Evolutionary conservation across 2,113 vertebrate genomes (phyloP).

Genomic region (Probosciger aterrimus): DNA sequence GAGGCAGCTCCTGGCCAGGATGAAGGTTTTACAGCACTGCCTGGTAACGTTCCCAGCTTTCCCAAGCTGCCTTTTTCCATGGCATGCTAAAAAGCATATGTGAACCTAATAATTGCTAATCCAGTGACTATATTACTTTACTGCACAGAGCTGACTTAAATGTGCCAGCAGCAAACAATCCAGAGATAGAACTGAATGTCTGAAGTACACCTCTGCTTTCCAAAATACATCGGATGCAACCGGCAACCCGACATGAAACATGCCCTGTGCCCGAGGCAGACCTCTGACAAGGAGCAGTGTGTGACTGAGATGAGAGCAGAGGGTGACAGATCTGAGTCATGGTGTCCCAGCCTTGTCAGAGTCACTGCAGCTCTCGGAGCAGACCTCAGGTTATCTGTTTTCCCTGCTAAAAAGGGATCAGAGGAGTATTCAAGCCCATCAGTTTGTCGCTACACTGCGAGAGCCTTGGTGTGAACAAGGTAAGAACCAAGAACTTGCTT

Average conservation of each 20-base stretch:
- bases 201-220: background rate
- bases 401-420: background rate
- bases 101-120: background rate
- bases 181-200: fast-evolving
- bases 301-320: background rate
- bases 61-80: background rate
- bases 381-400: background rate
- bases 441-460: background rate
- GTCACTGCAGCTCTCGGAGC: background rate
- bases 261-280: background rate
- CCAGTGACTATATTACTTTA: background rate
- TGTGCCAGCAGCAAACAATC: background rate
- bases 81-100: background rate
- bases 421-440: background rate
- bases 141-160: background rate
- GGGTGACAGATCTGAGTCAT: background rate
- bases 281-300: background rate
- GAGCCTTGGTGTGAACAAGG: background rate
- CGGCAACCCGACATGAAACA: fast-evolving
- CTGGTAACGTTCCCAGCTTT: background rate
- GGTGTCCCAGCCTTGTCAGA: background rate
- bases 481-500: background rate
- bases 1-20: background rate
- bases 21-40: background rate
- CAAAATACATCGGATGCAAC: background rate